These are phyloP conservation scores for Ctenicera cuprea DNA, from an alignment of 2,888 invertebrate genomes.

Conservation along the genomic window DNA sequence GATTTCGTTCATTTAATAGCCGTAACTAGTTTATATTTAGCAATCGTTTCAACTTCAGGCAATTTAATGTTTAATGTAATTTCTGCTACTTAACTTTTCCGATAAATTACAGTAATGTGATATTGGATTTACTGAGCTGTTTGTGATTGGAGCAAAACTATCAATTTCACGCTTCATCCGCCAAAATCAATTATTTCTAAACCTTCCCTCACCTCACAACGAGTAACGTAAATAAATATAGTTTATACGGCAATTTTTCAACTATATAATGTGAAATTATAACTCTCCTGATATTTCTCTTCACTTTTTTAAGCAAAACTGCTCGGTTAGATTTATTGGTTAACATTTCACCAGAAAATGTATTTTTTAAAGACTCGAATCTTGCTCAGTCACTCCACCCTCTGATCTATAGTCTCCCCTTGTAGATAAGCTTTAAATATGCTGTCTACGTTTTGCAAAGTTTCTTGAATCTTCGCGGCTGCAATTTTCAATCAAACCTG, in stretches of 20 bases:
- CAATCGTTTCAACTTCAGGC: not conserved
- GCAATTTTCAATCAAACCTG: conserved; percentile 28
- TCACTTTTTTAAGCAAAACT: not conserved
- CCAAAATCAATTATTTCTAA: no score
- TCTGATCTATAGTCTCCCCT: not conserved
- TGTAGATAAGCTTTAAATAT: not conserved
- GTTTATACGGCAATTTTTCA: no score
- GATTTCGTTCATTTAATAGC: not conserved
- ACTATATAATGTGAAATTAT: not conserved
- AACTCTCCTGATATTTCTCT: not conserved
- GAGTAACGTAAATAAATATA: no score
- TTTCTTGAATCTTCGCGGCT: conserved; percentile 32
- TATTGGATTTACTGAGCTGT: not conserved
- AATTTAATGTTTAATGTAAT: conserved; percentile 2
- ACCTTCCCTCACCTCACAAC: no score
- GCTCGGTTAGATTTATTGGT: not conserved
- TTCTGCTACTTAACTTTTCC: not conserved
- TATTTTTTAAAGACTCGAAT: not conserved
- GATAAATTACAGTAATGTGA: conserved; percentile 3
- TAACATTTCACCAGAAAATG: not conserved
- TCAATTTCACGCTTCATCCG: not conserved
- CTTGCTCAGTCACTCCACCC: not conserved
- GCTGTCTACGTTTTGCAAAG: conserved; percentile 25
- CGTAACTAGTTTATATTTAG: not conserved
- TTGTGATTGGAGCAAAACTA: not conserved